Evolutionary conservation across 2,797 vertebrate genomes (phyloP), one percentile per base, ranked within the genome.

Genomic region (Takifugu rubripes): DNA sequence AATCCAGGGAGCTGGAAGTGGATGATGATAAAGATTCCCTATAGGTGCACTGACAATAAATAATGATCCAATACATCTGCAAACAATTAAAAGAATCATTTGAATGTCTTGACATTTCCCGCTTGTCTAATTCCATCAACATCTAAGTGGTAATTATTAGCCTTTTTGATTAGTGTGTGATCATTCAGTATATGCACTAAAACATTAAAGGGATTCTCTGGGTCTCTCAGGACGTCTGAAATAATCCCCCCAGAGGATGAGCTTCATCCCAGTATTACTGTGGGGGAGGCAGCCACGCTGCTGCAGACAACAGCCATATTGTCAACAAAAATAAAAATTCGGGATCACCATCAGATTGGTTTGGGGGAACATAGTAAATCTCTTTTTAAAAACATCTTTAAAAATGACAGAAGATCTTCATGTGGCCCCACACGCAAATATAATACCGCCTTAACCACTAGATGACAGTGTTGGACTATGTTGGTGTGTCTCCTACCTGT

Each of bases 381-480:
- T 33, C 7, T 17, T 53, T 40, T 40, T 2, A 33, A 31, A 21
- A 53, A 40, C 31, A 3, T 40, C 36, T 40, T 3, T 40, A 40
- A 40, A 40, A 40, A 14, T 12, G 11, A 40, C 27, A 29, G 7
- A 7, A 29, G 27, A 29, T 29, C 27, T 29, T 29, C 27, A 29
- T 29, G 27, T 29, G 27, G 27, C 27, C 27, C 27, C 27, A 4
- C 27, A 29, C 27, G 27, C 21, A 21, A 21, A 36, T 7, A 27
- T 9, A 3, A 11, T 10, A 44, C 49, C 46, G 6, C 21, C 16
- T 5, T 25, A 0, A 56, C 61, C 89, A 85, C 83, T 77, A 86
- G 89, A 81, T 84, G 84, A 72, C 70, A 69, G 73, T 60, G 65
- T 83, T 75, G 64, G 17, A 64, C 55, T 59, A 81, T 49, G 64